Evolutionary conservation across 2,113 vertebrate genomes (phyloP).

Genomic region (Calyptomena viridis): DNA sequence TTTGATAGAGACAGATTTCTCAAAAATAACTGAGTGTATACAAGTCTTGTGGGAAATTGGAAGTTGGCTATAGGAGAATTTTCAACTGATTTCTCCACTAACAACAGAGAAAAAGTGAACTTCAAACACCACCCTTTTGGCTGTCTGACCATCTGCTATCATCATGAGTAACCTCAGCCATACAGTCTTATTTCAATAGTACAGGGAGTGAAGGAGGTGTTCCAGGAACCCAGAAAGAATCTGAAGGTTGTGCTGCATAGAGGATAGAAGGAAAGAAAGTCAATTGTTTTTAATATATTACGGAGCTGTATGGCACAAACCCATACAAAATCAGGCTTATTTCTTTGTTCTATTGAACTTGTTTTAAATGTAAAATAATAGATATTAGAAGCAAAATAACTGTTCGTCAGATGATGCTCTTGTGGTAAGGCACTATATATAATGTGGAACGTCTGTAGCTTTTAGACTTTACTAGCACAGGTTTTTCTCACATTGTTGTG

Average conservation of each 20-base stretch:
- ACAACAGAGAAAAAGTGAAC: neutral
- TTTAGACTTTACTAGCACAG: neutral
- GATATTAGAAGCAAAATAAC: neutral
- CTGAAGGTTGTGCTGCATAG: neutral
- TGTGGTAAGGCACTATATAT: neutral
- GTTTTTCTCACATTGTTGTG: neutral
- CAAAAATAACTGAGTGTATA: neutral
- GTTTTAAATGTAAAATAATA: neutral
- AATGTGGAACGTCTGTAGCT: neutral
- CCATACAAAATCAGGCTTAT: neutral
- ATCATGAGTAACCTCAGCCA: neutral
- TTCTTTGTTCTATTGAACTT: neutral
- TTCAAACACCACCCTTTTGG: neutral
- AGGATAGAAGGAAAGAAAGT: neutral
- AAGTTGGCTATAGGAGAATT: neutral
- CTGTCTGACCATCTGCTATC: neutral
- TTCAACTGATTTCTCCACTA: neutral
- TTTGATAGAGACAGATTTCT: neutral
- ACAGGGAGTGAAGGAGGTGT: neutral
- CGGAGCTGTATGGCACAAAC: neutral
- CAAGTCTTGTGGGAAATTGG: neutral
- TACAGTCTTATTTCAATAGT: neutral
- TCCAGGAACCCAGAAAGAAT: neutral
- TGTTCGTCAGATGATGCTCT: neutral
- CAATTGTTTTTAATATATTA: neutral